These are phyloP conservation scores for mouse (Mus musculus) DNA, from an alignment of 2,113 vertebrate genomes.

Conservation along the genomic window GRCm39 chr5:138740001-138740500, in stretches of 20 bases:
- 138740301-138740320: background rate
- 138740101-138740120: background rate
- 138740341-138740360: background rate
- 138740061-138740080: background rate
- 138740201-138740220: background rate
- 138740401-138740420: background rate
- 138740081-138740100: background rate
- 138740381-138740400: background rate
- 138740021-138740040: background rate
- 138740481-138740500: slow-evolving; percentile 72
- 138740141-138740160: background rate
- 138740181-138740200: background rate
- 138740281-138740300: background rate
- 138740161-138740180: background rate
- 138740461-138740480: slow-evolving; percentile 70
- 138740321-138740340: background rate
- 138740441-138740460: slow-evolving; percentile 52
- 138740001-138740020: too few species aligned
- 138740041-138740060: background rate
- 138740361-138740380: background rate
- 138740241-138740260: background rate
- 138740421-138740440: slow-evolving; percentile 43
- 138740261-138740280: slow-evolving; percentile 53
- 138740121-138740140: background rate
- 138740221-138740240: accelerated